phyloP scores from a whole-genome alignment of 2,888 invertebrate genomes.

The Punctoribates punctum region DNA sequence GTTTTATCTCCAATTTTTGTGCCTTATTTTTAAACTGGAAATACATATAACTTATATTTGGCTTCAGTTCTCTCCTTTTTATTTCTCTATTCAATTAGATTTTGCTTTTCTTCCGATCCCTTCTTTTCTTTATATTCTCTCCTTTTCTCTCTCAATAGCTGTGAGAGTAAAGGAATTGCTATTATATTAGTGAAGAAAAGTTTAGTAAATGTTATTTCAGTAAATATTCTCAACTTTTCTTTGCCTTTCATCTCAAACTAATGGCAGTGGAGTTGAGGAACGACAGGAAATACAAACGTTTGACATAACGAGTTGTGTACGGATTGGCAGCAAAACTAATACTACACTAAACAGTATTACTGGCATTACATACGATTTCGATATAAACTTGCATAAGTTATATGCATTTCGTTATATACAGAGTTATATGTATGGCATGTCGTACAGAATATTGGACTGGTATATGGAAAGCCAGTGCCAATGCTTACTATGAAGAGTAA shows the following conservation, averaged over 20 bases:
- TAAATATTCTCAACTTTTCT: not conserved
- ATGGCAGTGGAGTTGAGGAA: not conserved
- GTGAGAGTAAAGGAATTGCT: not conserved
- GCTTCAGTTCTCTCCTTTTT: not conserved
- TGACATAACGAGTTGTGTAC: not conserved
- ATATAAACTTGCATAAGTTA: conserved; percentile 13
- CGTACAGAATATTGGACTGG: too few relatives aligned
- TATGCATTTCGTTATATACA: not conserved
- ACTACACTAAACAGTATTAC: not conserved
- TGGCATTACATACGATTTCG: not conserved
- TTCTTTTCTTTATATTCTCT: not conserved
- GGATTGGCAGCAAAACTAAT: not conserved
- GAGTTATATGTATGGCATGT: too few relatives aligned
- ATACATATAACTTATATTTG: conserved; percentile 27
- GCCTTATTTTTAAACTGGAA: not conserved
- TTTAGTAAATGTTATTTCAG: not conserved
- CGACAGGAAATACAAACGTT: not conserved
- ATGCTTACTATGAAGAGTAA: not conserved
- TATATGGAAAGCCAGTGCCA: not conserved
- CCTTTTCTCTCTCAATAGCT: not conserved
- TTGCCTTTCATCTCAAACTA: not conserved
- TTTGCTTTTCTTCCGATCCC: too few relatives aligned
- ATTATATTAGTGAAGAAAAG: too few relatives aligned
- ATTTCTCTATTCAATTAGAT: conserved; percentile 5
- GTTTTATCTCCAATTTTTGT: not conserved